Evolutionary conservation across 2,113 vertebrate genomes (phyloP).

Genomic region (Lathamus discolor): DNA sequence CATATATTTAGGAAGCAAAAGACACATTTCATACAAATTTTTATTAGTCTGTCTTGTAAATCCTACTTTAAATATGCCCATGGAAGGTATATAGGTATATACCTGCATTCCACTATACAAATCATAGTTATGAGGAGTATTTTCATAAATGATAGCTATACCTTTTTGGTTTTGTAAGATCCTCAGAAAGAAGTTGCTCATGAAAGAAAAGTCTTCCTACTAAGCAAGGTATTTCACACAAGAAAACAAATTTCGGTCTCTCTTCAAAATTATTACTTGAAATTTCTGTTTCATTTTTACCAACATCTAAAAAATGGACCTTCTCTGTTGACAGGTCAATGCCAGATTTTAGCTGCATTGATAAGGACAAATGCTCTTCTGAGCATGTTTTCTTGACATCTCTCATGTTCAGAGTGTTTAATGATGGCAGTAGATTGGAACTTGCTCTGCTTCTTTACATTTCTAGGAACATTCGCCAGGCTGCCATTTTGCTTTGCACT

Average conservation of each 20-base stretch:
- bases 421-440: not conserved
- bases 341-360: not conserved
- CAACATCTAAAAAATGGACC: not conserved
- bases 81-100: not conserved
- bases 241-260: not conserved
- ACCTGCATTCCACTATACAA: not conserved
- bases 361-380: not conserved
- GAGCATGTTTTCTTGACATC: not conserved
- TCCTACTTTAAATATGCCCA: not conserved
- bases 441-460: not conserved
- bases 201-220: not conserved
- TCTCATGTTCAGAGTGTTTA: not conserved
- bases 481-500: not conserved
- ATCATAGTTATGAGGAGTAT: not conserved
- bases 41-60: not conserved
- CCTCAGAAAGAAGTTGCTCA: not conserved
- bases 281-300: not conserved
- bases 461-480: not conserved
- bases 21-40: not conserved
- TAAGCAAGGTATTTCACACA: not conserved
- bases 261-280: not conserved
- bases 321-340: not conserved
- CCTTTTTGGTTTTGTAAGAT: not conserved
- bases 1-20: not conserved
- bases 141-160: not conserved